Conservation (phyloP, 2,888 invertebrate genomes). For the Cheilosia variabilis region DNA sequence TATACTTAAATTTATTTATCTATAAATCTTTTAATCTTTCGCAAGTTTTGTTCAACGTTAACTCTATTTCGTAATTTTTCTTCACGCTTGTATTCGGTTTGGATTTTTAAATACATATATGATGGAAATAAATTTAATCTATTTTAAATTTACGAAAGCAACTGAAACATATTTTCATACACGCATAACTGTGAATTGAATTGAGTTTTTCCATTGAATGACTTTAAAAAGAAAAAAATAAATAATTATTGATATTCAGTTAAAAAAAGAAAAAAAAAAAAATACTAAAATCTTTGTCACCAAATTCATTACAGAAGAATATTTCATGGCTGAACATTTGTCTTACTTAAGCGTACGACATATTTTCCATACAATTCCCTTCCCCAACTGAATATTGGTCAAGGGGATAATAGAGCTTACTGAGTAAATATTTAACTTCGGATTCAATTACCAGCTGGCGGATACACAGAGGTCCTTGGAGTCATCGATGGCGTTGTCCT, state of each 20-base stretch:
- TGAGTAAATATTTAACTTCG: conserved; percentile 52
- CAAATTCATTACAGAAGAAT: too few relatives aligned
- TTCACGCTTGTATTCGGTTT: background rate
- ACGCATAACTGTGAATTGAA: background rate
- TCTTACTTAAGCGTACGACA: background rate
- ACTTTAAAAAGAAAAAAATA: background rate
- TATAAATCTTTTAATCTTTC: background rate
- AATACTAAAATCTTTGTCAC: background rate
- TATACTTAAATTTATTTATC: background rate
- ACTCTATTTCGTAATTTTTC: background rate
- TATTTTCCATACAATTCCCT: background rate
- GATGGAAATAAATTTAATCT: background rate
- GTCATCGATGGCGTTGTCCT: conserved; percentile 24
- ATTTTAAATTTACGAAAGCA: background rate
- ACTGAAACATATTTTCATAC: too few relatives aligned
- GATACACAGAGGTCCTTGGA: conserved; percentile 24
- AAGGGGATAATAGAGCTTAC: conserved; percentile 8
- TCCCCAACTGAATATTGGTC: conserved; percentile 12
- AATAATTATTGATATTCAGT: background rate
- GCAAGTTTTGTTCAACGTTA: background rate
- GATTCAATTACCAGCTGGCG: conserved; percentile 54
- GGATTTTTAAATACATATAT: background rate
- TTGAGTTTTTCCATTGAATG: too few relatives aligned
- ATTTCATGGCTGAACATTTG: background rate
- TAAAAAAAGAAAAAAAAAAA: background rate